Conservation (phyloP, 2,797 vertebrate genomes). For the Masticophis lateralis region DNA sequence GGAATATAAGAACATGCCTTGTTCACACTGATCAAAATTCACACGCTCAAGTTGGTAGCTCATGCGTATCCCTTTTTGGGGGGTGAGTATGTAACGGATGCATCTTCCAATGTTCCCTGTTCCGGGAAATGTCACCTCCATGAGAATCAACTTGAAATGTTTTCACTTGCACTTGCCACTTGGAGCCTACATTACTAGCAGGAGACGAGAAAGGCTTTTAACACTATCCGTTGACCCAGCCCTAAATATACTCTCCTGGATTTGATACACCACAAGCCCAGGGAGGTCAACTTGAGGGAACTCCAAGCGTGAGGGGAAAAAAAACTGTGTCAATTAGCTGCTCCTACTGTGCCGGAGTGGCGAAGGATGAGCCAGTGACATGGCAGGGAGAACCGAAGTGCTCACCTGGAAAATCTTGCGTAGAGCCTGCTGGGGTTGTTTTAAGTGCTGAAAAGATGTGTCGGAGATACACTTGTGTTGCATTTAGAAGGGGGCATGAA, state of each 20-base stretch:
- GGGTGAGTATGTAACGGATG: neutral
- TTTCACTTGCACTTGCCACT: conserved; percentile 57
- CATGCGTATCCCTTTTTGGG: neutral
- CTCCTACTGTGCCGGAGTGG: conserved; percentile 39
- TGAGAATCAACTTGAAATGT: conserved; percentile 49
- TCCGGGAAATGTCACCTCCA: conserved; percentile 40
- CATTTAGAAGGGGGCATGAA: conserved; percentile 50
- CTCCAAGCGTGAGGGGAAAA: conserved; percentile 50
- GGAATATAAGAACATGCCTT: neutral
- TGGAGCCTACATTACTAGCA: conserved; percentile 51
- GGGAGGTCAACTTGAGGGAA: conserved; percentile 57
- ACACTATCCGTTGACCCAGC: conserved; percentile 56
- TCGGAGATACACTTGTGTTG: conserved; percentile 48
- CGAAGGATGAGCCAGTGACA: conserved; percentile 54
- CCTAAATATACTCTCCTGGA: conserved; percentile 56
- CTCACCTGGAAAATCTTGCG: conserved; percentile 73
- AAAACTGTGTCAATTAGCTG: conserved; percentile 65
- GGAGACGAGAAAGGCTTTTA: conserved; percentile 64
- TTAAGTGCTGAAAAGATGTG: conserved; percentile 67
- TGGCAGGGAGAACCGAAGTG: conserved; percentile 36
- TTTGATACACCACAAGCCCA: conserved; percentile 58
- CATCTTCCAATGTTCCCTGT: conserved; percentile 7
- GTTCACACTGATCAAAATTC: neutral
- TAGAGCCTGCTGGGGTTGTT: conserved; percentile 55
- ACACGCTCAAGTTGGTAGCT: neutral